Conservation (phyloP, 1,140 invertebrate genomes). For the Philaenus spumarius region DNA sequence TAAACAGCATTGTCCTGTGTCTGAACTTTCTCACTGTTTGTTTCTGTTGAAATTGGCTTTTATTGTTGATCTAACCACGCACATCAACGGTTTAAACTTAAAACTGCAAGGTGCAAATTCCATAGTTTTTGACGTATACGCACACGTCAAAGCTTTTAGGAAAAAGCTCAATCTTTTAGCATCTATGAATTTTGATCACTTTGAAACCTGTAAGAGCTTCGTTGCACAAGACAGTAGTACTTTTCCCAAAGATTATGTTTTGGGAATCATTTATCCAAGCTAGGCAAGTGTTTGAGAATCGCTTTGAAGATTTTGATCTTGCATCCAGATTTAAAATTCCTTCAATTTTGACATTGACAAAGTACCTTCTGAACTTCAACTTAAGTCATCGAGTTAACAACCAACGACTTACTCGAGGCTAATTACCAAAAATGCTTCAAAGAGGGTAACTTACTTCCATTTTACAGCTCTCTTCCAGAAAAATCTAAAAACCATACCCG, state of each 20-base stretch:
- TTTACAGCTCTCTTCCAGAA: too few relatives aligned
- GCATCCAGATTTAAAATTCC: not conserved
- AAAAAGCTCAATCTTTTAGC: conserved; percentile 20
- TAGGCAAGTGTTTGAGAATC: conserved; percentile 1
- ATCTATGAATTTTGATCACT: too few relatives aligned
- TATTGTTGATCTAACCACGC: conserved; percentile 5
- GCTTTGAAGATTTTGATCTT: not conserved
- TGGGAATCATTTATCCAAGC: not conserved
- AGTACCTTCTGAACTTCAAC: not conserved
- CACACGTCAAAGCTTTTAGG: conserved; percentile 23
- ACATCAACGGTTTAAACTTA: too few relatives aligned
- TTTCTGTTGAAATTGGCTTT: conserved; percentile 16
- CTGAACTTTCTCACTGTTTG: too few relatives aligned
- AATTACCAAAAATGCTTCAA: not conserved
- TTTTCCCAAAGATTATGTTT: too few relatives aligned
- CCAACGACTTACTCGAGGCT: not conserved
- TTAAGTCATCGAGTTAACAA: conserved; percentile 13
- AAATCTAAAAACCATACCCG: not conserved
- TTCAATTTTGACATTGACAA: not conserved
- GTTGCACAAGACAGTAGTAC: not conserved
- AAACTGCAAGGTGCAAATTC: conserved; percentile 18
- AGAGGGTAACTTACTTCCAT: too few relatives aligned
- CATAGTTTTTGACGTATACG: conserved; percentile 19
- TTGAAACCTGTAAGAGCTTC: too few relatives aligned
- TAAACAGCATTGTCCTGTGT: conserved; percentile 1